Evolutionary conservation across 2,113 vertebrate species (phyloP), one percentile per base, ranked within the genome.

Genomic region (Egretta garzetta): DNA sequence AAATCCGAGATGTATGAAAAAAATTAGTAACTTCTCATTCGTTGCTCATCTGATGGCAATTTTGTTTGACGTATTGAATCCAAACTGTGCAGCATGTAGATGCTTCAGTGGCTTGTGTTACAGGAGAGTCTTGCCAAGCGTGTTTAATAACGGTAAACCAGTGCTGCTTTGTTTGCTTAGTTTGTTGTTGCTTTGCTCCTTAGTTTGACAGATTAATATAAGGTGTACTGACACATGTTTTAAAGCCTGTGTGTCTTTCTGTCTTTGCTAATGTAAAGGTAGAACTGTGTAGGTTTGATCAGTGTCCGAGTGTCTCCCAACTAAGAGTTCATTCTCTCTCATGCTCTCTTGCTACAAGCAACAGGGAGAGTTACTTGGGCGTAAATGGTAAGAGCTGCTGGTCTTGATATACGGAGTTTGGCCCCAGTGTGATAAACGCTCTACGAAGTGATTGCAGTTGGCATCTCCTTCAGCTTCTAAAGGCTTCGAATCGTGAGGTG

Each of bases 91-190:
- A 59, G 43, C 35, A 14, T 35, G 53, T 39, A 50, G 39, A 10
- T 80, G 79, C 49, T 85, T 23, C 22, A 21, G 41, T 53, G 30
- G 75, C 70, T 66, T 67, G 28, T 79, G 68, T 41, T 81, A 41
- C 39, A 23, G n/a, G 41, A 58, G 27, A 55, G 52, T 52, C 55
- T 73, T 1, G 2, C 76, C 63, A 77, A 35, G n/a, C 0, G 0
- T 33, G n/a, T 59, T 43, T 84, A 45, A 18, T 80, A 84, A 24
- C 30, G 45, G 59, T 80, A 33, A 92, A 66, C 13, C 26, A 27
- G 7, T 7, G 30, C 55, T 77, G 52, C 47, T 84, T 89, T 93
- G n/a, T n/a, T n/a, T n/a, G n/a, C n/a, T n/a, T n/a, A n/a, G n/a
- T n/a, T n/a, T n/a, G n/a, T n/a, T n/a, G n/a, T n/a, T n/a, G n/a